These are phyloP conservation scores for Lota lota DNA, from an alignment of 2,113 vertebrate species.

Conservation along the genomic window DNA sequence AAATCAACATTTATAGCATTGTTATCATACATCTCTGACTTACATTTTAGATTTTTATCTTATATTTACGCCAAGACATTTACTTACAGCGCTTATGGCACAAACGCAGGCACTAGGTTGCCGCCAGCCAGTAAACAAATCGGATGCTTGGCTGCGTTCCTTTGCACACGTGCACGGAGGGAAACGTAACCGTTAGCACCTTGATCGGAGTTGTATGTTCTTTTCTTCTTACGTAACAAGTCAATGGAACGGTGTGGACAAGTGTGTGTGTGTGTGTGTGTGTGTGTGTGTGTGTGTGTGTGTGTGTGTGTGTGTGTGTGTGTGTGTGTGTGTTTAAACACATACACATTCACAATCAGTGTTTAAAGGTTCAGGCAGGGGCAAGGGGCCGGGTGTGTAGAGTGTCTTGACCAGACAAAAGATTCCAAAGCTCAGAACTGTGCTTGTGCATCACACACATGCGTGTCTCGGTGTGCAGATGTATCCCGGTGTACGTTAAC, in stretches of 20 bases:
- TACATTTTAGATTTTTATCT: too few species aligned
- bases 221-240: slow-evolving; percentile 63
- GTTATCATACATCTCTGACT: too few species aligned
- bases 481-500: slow-evolving; percentile 21
- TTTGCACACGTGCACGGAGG: not conserved
- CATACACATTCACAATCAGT: slow-evolving; percentile 40
- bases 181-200: slow-evolving; percentile 31
- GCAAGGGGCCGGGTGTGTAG: slow-evolving; percentile 36
- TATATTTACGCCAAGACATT: too few species aligned
- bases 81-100: too few species aligned
- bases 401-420: slow-evolving; percentile 35
- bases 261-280: slow-evolving; percentile 24
- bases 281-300: slow-evolving; percentile 28
- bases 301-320: not conserved
- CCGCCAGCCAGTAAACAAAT: too few species aligned
- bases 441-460: not conserved
- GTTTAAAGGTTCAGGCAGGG: slow-evolving; percentile 49
- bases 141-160: slow-evolving; percentile 5
- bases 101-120: too few species aligned
- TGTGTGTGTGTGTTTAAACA: slow-evolving; percentile 20
- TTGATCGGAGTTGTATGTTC: slow-evolving; percentile 39
- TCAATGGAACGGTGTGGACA: slow-evolving; percentile 47
- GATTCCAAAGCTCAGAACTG: slow-evolving; percentile 20
- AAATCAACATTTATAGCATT: too few species aligned
- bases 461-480: slow-evolving; percentile 12